Percentiles rank a stretch among this genome's conserved stretches.
Evolutionary conservation across 2,888 invertebrate genomes (phyloP).

Genomic region (Caenorhabditis drosophilae): DNA sequence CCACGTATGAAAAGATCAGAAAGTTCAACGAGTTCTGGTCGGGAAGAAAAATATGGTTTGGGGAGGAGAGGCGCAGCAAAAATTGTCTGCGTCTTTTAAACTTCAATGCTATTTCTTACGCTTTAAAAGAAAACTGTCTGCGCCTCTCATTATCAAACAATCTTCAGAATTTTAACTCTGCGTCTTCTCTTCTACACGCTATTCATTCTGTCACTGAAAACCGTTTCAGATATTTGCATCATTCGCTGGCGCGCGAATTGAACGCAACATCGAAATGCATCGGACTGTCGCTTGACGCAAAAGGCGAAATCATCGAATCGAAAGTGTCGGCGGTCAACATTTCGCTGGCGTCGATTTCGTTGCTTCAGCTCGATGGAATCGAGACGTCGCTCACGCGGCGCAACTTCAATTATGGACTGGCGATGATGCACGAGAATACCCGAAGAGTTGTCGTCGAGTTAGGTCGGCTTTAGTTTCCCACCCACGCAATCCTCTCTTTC

Average conservation of each 20-base stretch:
- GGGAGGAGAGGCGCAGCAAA: neutral
- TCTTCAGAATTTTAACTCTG: no score
- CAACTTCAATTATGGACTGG: slow-evolving; percentile 37
- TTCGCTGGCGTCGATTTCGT: slow-evolving; percentile 19
- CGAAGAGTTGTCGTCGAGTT: slow-evolving; percentile 24
- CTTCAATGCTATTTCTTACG: no score
- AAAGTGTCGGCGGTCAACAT: no score
- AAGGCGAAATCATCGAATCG: slow-evolving; percentile 21
- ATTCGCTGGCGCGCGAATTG: slow-evolving; percentile 37
- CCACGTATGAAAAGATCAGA: no score
- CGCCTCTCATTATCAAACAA: no score
- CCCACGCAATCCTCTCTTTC: no score
- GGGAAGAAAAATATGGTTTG: no score
- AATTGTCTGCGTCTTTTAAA: no score
- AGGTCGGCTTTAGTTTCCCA: slow-evolving; percentile 11
- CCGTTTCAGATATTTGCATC: slow-evolving; percentile 39
- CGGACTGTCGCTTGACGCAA: slow-evolving; percentile 29
- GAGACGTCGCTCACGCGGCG: slow-evolving; percentile 23
- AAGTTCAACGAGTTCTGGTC: no score
- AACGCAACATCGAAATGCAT: slow-evolving; percentile 39
- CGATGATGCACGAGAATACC: slow-evolving; percentile 37
- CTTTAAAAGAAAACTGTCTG: no score
- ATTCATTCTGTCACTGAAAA: no score
- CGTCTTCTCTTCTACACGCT: no score
- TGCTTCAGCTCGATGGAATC: slow-evolving; percentile 35